Evolutionary conservation across 1,140 invertebrate genomes (phyloP).

Genomic region (Euschistus heros): DNA sequence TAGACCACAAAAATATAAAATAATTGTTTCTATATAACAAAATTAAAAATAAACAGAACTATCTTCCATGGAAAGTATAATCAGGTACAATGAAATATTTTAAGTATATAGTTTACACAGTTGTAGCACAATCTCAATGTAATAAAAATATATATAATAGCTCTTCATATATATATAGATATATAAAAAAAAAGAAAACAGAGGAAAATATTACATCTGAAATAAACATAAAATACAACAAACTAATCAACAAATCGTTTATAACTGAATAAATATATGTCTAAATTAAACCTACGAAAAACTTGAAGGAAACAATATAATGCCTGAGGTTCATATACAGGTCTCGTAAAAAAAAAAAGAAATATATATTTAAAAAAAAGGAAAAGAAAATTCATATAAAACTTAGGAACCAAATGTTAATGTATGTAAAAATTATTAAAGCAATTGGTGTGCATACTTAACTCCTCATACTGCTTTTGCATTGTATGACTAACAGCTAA

Average conservation of each 20-base stretch:
- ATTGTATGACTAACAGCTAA: neutral
- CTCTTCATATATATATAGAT: neutral
- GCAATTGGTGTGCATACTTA: constrained; percentile 5
- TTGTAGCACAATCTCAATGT: constrained; percentile 4
- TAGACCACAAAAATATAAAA: constrained; percentile 16
- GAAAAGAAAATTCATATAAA: neutral
- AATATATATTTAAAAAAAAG: neutral
- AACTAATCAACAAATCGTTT: no score
- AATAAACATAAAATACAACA: no score
- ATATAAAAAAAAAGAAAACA: neutral
- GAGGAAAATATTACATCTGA: no score
- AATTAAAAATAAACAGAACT: constrained; percentile 12
- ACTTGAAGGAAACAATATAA: no score
- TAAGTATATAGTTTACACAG: constrained; percentile 1
- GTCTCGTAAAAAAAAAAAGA: neutral
- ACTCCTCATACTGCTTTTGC: neutral
- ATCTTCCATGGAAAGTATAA: neutral
- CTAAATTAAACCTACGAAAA: no score
- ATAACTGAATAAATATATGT: no score
- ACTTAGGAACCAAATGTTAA: constrained; percentile 11
- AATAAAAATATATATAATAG: constrained; percentile 1
- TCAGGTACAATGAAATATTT: constrained; percentile 15
- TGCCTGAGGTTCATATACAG: neutral
- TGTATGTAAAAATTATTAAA: neutral
- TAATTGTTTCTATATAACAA: constrained; percentile 13